Conservation (phyloP, 1,140 invertebrate genomes). For the Bombus breviceps region DNA sequence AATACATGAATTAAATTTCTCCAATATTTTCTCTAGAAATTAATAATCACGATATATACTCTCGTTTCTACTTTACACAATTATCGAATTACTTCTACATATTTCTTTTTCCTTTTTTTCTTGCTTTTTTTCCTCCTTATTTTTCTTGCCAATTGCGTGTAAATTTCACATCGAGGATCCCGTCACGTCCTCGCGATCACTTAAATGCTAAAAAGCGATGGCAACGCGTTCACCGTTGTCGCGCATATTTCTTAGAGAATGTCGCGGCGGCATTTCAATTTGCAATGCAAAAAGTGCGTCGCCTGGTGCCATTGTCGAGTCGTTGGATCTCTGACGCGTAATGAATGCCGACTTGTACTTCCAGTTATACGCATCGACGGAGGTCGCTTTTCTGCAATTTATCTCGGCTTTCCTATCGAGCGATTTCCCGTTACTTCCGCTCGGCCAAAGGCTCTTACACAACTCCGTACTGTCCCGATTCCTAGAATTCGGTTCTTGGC, state of each 20-base stretch:
- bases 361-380: slow-evolving; percentile 4
- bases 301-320: slow-evolving; percentile 58
- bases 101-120: neutral
- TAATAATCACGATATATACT: neutral
- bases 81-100: too few species aligned
- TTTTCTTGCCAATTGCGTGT: neutral
- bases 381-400: slow-evolving; percentile 35
- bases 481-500: too few species aligned
- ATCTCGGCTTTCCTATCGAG: neutral
- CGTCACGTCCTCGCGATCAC: slow-evolving; percentile 54
- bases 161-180: slow-evolving; percentile 34
- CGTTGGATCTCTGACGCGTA: slow-evolving; percentile 45
- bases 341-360: slow-evolving; percentile 24
- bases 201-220: slow-evolving; percentile 66
- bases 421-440: neutral
- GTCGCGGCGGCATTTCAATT: slow-evolving; percentile 25
- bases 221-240: slow-evolving; percentile 48
- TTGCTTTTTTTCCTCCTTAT: too few species aligned
- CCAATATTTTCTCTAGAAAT: neutral
- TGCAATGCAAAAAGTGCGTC: slow-evolving; percentile 62
- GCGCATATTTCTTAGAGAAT: slow-evolving; percentile 18
- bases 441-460: neutral
- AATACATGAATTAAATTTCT: neutral
- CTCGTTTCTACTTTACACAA: too few species aligned
- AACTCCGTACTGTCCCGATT: neutral